These are phyloP conservation scores for Sarcoramphus papa DNA, from an alignment of 2,797 vertebrate species.

Conservation along the genomic window DNA sequence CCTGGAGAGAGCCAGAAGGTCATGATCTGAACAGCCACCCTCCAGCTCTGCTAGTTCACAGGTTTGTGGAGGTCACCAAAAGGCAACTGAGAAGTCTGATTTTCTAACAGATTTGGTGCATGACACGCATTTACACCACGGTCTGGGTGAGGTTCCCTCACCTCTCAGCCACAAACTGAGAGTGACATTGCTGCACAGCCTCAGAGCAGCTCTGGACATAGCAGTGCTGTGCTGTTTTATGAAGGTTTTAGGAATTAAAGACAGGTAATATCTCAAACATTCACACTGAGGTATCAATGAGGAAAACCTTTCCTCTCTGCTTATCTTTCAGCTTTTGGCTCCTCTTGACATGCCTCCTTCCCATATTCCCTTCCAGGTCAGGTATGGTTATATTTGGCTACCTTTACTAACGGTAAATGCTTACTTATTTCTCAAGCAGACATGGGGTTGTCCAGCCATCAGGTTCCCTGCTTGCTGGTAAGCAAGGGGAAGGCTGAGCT, in stretches of 20 bases:
- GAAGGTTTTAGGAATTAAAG: neutral
- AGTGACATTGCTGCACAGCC: neutral
- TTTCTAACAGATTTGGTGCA: neutral
- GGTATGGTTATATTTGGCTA: neutral
- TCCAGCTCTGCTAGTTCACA: neutral
- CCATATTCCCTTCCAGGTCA: neutral
- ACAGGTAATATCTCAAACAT: neutral
- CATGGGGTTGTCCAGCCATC: neutral
- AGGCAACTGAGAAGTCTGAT: neutral
- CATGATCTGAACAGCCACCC: neutral
- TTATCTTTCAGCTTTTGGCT: neutral
- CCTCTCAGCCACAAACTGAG: neutral
- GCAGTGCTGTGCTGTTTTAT: neutral
- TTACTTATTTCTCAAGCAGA: neutral
- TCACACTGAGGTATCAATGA: neutral
- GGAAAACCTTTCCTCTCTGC: neutral
- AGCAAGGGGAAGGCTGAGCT: neutral
- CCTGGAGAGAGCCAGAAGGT: neutral
- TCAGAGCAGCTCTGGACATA: neutral
- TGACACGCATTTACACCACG: neutral
- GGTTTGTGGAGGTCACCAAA: slow-evolving; percentile 13
- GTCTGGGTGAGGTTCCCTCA: neutral
- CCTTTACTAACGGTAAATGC: neutral
- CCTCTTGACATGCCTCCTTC: neutral
- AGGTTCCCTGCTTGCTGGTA: neutral